phyloP scores from a whole-genome alignment of 2,113 vertebrate species.

The Seriola aureovittata region DNA sequence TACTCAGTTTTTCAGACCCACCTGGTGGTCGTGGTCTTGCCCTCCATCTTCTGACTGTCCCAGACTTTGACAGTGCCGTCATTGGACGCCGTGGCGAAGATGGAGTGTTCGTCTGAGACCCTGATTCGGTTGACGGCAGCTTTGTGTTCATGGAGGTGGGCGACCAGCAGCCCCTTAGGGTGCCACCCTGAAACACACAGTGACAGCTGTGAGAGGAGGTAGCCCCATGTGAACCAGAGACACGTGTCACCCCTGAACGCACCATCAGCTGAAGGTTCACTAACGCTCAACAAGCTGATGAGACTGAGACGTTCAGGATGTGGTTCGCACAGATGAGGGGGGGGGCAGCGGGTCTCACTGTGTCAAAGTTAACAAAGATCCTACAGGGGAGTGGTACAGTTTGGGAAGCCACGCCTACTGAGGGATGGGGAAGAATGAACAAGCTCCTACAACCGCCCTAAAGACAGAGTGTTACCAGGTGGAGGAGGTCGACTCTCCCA shows the following conservation, averaged over 20 bases:
- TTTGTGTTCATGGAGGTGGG: conserved; percentile 98
- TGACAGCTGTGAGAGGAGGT: background rate
- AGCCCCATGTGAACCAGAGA: background rate
- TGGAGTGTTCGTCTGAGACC: conserved; percentile 96
- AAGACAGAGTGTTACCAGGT: conserved; percentile 85
- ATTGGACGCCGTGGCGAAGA: conserved; percentile 97
- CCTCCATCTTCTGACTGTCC: conserved; percentile 99
- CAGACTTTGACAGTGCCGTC: conserved; percentile 98
- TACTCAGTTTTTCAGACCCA: conserved; percentile 49
- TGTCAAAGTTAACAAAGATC: no score
- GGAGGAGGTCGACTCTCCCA: conserved; percentile 97
- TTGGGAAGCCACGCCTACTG: no score
- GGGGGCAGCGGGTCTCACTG: no score
- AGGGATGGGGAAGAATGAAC: no score
- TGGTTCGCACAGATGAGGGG: no score
- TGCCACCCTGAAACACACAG: conserved; percentile 89
- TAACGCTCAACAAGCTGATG: no score
- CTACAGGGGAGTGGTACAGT: no score
- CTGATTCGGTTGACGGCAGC: conserved; percentile 94
- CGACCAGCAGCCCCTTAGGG: conserved; percentile 95
- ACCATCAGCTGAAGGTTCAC: no score
- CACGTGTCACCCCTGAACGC: no score
- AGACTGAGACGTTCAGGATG: no score
- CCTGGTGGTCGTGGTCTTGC: conserved; percentile 98
- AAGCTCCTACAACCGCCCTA: no score